Evolutionary conservation across 2,888 invertebrate genomes (phyloP).

Genomic region (Sycophila texana): DNA sequence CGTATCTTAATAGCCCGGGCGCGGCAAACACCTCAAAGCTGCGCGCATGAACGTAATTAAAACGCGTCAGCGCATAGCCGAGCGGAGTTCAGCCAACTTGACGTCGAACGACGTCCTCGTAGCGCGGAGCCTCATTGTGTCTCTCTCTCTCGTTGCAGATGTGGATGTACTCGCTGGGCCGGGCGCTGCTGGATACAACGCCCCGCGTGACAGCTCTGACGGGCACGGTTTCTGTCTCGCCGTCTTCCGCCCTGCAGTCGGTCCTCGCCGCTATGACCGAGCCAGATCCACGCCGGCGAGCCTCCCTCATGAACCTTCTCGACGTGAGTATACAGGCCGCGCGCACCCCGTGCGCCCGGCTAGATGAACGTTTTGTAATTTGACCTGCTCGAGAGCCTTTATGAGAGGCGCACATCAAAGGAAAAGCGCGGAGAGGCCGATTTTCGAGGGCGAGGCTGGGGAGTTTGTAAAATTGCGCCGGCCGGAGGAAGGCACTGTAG

Average conservation of each 20-base stretch:
- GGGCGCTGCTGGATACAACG: conserved; percentile 77
- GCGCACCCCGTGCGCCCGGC: background rate
- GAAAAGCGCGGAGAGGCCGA: background rate
- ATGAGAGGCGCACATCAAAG: background rate
- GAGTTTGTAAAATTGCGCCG: background rate
- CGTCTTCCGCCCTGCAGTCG: conserved; percentile 77
- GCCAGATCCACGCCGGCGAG: conserved; percentile 77
- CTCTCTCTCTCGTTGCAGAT: conserved; percentile 75
- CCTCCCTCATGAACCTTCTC: conserved; percentile 80
- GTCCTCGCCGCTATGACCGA: conserved; percentile 79
- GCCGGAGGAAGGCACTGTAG: no score
- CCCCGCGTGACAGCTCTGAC: conserved; percentile 74
- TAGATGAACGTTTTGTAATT: background rate
- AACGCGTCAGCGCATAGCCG: no score
- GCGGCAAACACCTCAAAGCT: background rate
- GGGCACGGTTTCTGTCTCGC: conserved; percentile 75
- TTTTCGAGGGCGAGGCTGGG: background rate
- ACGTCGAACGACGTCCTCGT: no score
- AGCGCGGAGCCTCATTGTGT: background rate
- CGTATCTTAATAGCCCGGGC: no score
- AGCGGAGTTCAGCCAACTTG: no score
- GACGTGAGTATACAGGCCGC: conserved; percentile 77
- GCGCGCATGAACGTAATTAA: background rate
- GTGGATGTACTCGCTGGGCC: conserved; percentile 80
- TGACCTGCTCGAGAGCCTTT: background rate